Evolutionary conservation across 2,113 vertebrate species (phyloP).

Genomic region (Sinocyclocheilus anshuiensis): DNA sequence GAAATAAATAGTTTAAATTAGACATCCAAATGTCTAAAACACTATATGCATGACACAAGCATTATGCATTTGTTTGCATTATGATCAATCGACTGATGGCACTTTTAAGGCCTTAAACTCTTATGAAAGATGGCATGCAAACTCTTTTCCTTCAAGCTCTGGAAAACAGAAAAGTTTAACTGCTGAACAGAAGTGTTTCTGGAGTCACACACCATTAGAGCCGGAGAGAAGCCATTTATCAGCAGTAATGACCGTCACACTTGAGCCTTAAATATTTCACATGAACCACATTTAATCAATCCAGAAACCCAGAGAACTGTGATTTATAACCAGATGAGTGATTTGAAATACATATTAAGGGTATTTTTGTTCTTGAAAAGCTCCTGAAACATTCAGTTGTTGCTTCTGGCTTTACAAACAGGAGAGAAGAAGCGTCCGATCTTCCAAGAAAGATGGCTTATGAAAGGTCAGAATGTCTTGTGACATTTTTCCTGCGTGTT

Average conservation of each 20-base stretch:
- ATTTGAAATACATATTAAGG: not conserved
- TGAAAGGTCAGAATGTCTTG: not conserved
- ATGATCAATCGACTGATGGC: not conserved
- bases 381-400: not conserved
- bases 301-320: not conserved
- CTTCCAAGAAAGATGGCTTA: not conserved
- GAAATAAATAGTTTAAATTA: not conserved
- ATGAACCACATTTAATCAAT: slow-evolving; percentile 21
- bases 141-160: not conserved
- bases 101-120: not conserved
- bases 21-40: no score
- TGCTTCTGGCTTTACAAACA: not conserved
- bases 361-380: not conserved
- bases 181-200: slow-evolving; percentile 51
- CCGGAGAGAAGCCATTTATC: slow-evolving; percentile 59
- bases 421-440: not conserved
- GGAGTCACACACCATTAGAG: slow-evolving; percentile 60
- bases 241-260: slow-evolving; percentile 58
- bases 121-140: not conserved
- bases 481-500: not conserved
- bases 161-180: not conserved
- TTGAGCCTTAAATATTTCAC: slow-evolving; percentile 19
- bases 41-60: not conserved
- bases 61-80: not conserved
- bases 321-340: not conserved